phyloP scores from a whole-genome alignment of 2,797 vertebrate species.

The Apodemus agrarius region DNA sequence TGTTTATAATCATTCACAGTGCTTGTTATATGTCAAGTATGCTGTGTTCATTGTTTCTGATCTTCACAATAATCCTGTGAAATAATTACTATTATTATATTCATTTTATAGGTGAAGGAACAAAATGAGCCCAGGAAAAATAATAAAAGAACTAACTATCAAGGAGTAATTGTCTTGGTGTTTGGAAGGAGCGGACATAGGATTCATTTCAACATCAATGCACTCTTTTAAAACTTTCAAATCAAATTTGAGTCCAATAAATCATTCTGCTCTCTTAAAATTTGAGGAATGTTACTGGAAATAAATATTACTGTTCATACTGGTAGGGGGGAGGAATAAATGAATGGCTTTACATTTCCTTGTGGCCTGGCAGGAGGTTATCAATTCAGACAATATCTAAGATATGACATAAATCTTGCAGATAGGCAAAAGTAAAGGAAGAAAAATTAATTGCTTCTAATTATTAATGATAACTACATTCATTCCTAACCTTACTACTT shows the following conservation, averaged over 20 bases:
- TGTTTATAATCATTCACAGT: slow-evolving; percentile 45
- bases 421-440: not conserved
- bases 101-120: slow-evolving; percentile 70
- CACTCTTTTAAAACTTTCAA: not conserved
- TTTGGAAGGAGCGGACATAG: slow-evolving; percentile 11
- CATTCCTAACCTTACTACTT: not conserved
- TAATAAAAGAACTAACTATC: slow-evolving; percentile 19
- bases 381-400: not conserved
- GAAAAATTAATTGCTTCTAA: not conserved
- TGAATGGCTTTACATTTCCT: not conserved
- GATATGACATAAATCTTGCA: not conserved
- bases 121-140: slow-evolving; percentile 38
- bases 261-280: slow-evolving; percentile 28
- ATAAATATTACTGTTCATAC: slow-evolving; percentile 31
- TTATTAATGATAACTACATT: not conserved
- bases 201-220: not conserved
- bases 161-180: not conserved
- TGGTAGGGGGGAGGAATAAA: not conserved
- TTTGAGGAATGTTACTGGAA: not conserved
- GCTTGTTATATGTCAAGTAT: slow-evolving; percentile 34
- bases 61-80: slow-evolving; percentile 55
- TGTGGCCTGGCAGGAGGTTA: not conserved
- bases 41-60: slow-evolving; percentile 52
- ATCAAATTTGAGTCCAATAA: slow-evolving; percentile 21
- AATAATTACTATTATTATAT: slow-evolving; percentile 60